phyloP scores from a whole-genome alignment of 2,888 invertebrate species.

The Melanchra persicariae region DNA sequence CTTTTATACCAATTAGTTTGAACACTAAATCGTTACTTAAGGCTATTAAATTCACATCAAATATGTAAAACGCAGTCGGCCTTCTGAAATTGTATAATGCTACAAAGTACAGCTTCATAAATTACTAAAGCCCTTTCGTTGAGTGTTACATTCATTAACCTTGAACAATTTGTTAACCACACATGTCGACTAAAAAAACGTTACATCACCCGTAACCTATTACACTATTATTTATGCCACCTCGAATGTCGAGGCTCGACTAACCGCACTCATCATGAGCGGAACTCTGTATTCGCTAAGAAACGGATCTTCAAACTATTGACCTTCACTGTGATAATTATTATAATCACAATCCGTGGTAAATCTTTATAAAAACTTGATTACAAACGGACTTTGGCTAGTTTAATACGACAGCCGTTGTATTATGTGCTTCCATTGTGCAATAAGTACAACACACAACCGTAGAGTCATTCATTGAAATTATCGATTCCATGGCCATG shows the following conservation, averaged over 20 bases:
- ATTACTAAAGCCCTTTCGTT: constrained; percentile 43
- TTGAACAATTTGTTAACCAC: constrained; percentile 50
- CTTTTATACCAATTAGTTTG: not conserved
- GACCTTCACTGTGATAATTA: constrained; percentile 61
- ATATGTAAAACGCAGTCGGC: not conserved
- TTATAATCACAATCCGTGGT: constrained; percentile 57
- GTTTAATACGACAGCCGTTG: constrained; percentile 40
- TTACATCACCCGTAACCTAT: constrained; percentile 61
- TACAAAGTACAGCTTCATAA: constrained; percentile 11
- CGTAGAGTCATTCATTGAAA: constrained; percentile 40
- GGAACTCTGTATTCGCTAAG: constrained; percentile 47
- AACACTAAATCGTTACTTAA: not conserved
- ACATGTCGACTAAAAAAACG: constrained; percentile 53
- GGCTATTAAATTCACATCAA: constrained; percentile 23
- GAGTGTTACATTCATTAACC: constrained; percentile 39
- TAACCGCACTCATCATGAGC: constrained; percentile 44
- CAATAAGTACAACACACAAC: constrained; percentile 46
- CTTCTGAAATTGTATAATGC: constrained; percentile 18
- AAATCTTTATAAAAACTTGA: constrained; percentile 61
- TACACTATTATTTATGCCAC: constrained; percentile 43
- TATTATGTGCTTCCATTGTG: constrained; percentile 56
- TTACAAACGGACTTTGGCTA: constrained; percentile 61
- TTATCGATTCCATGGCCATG: constrained; percentile 6
- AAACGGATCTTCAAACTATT: constrained; percentile 65
- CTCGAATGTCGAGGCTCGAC: constrained; percentile 33